Evolutionary conservation across 92 coral and sea anemone genomes (phyloP).

Genomic region (Zoanthus gigantus): DNA sequence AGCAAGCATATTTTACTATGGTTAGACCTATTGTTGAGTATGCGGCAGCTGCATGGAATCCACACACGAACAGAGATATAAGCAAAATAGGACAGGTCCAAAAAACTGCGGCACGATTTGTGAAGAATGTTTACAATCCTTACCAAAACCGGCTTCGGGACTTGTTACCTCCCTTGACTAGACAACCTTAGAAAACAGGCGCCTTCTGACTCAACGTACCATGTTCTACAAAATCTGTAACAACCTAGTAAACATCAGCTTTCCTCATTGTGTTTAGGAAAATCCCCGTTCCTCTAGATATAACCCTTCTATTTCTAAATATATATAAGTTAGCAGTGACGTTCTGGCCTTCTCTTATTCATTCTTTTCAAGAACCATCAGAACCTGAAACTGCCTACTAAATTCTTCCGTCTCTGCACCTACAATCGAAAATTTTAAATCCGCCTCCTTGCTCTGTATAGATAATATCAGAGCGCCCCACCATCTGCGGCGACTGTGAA

Average conservation of each 20-base stretch:
- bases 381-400: not conserved
- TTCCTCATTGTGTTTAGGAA: not conserved
- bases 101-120: not conserved
- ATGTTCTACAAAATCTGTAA: too few relatives aligned
- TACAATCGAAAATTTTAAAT: not conserved
- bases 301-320: not conserved
- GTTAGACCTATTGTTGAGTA: not conserved
- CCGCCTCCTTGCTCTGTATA: not conserved
- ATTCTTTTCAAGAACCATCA: not conserved
- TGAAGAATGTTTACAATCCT: not conserved
- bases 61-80: not conserved
- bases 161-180: not conserved
- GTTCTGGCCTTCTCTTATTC: not conserved
- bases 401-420: not conserved
- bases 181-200: not conserved
- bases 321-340: not conserved
- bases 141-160: too few relatives aligned
- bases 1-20: not conserved
- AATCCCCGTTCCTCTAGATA: not conserved
- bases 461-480: not conserved
- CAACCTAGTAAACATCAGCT: not conserved
- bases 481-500: too few relatives aligned
- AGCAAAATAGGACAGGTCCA: not conserved
- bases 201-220: not conserved
- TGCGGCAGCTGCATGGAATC: not conserved